Conservation (phyloP, 2,888 invertebrate species). For the Pandemis cinnamomeana region DNA sequence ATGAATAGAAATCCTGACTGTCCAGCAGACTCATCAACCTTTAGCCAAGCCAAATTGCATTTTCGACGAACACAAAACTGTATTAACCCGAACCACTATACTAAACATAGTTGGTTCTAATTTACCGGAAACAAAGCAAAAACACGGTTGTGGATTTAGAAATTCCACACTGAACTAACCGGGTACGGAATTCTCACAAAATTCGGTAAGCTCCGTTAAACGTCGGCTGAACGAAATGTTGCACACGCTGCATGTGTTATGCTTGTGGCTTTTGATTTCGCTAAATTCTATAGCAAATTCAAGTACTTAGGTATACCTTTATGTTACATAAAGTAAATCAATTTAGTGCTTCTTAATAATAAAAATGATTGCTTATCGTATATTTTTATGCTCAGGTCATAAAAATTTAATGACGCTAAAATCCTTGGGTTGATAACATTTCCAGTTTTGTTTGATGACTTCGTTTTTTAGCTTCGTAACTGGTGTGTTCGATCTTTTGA, state of each 20-base stretch:
- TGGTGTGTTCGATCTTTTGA: too few relatives aligned
- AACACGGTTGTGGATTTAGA: slow-evolving; percentile 55
- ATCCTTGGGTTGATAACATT: too few relatives aligned
- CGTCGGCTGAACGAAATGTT: slow-evolving; percentile 25
- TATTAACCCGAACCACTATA: slow-evolving; percentile 7
- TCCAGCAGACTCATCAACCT: too few relatives aligned
- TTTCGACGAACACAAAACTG: slow-evolving; percentile 1
- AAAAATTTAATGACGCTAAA: too few relatives aligned
- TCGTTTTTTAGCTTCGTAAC: too few relatives aligned
- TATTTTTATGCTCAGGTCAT: too few relatives aligned
- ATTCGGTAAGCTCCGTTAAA: slow-evolving; percentile 44
- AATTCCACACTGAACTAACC: slow-evolving; percentile 51
- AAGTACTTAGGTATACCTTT: background rate
- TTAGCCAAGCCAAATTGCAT: too few relatives aligned
- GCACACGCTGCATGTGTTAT: slow-evolving; percentile 17
- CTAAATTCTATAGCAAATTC: background rate
- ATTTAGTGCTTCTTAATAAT: too few relatives aligned
- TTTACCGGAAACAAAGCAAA: slow-evolving; percentile 58
- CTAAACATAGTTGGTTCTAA: slow-evolving; percentile 56
- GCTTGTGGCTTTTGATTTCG: slow-evolving; percentile 25
- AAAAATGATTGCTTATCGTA: too few relatives aligned
- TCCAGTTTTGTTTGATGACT: too few relatives aligned
- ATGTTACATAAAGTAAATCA: too few relatives aligned
- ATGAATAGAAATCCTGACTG: too few relatives aligned
- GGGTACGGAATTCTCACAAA: slow-evolving; percentile 52